Evolutionary conservation across 2,888 invertebrate genomes (phyloP).

Genomic region (Noctua fimbriata): DNA sequence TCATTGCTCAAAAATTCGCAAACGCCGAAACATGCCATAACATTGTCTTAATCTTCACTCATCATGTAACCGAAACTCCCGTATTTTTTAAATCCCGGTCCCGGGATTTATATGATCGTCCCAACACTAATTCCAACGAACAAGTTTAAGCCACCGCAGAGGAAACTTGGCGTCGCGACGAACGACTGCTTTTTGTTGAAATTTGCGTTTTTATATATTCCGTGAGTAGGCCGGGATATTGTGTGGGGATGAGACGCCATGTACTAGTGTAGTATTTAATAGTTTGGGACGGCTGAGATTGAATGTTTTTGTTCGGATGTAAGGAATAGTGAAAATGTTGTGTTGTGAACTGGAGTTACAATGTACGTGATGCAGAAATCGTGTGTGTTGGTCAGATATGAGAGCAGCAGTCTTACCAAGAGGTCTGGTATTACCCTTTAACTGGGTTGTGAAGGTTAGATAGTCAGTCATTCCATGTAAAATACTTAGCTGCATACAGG

Average conservation of each 20-base stretch:
- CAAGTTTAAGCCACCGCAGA: slow-evolving; percentile 72
- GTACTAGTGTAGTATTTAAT: slow-evolving; percentile 52
- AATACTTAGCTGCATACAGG: background rate
- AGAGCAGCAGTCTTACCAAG: no score
- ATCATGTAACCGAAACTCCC: slow-evolving; percentile 52
- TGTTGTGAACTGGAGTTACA: background rate
- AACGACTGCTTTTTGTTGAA: slow-evolving; percentile 69
- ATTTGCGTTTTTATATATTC: slow-evolving; percentile 70
- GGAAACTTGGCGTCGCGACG: slow-evolving; percentile 68
- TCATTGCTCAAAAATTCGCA: background rate
- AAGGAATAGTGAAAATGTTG: slow-evolving; percentile 5
- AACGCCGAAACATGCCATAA: slow-evolving; percentile 3
- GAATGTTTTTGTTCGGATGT: slow-evolving; percentile 27
- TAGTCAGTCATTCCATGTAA: background rate
- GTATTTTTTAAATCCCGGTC: slow-evolving; percentile 45
- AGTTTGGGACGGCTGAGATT: slow-evolving; percentile 33
- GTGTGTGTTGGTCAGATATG: background rate
- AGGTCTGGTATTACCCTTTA: background rate
- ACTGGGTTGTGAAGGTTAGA: background rate
- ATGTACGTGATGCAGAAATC: background rate
- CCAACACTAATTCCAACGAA: slow-evolving; percentile 68
- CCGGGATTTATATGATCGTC: slow-evolving; percentile 62
- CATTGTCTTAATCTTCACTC: slow-evolving; percentile 32
- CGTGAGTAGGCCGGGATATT: slow-evolving; percentile 45
- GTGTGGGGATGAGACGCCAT: slow-evolving; percentile 25